Conservation (phyloP, 2,113 vertebrate species). For the Bujurquina vittata region DNA sequence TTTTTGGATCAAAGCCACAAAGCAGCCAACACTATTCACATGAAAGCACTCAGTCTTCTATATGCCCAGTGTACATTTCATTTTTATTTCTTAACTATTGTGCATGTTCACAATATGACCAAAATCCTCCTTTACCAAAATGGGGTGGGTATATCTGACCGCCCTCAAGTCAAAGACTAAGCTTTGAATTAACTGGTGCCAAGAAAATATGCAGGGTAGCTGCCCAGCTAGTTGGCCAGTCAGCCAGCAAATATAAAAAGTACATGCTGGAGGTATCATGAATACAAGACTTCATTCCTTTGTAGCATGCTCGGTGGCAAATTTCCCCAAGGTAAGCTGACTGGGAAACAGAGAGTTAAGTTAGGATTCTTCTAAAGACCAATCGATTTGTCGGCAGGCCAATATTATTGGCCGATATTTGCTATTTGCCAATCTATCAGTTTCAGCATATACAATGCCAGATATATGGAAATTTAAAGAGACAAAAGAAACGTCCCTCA, state of each 20-base stretch:
- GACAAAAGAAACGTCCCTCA: background rate
- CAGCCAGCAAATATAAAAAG: background rate
- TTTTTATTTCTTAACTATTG: background rate
- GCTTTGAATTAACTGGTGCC: background rate
- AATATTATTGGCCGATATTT: background rate
- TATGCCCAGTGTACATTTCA: background rate
- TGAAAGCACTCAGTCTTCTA: background rate
- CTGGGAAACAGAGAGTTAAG: background rate
- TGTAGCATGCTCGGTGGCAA: background rate
- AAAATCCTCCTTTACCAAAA: background rate
- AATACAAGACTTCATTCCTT: background rate
- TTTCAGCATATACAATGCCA: background rate
- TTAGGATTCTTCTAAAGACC: background rate
- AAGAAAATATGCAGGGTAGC: background rate
- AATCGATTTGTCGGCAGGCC: background rate
- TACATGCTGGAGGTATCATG: background rate
- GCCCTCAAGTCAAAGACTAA: background rate
- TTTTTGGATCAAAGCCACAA: background rate
- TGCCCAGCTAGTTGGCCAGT: background rate
- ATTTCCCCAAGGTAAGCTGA: background rate
- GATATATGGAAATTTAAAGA: background rate
- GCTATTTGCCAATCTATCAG: background rate
- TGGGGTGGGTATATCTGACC: background rate
- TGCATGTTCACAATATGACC: background rate
- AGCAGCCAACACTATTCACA: background rate